phyloP scores from a whole-genome alignment of 1,140 invertebrate genomes.

The Thaumetopoea pityocampa region DNA sequence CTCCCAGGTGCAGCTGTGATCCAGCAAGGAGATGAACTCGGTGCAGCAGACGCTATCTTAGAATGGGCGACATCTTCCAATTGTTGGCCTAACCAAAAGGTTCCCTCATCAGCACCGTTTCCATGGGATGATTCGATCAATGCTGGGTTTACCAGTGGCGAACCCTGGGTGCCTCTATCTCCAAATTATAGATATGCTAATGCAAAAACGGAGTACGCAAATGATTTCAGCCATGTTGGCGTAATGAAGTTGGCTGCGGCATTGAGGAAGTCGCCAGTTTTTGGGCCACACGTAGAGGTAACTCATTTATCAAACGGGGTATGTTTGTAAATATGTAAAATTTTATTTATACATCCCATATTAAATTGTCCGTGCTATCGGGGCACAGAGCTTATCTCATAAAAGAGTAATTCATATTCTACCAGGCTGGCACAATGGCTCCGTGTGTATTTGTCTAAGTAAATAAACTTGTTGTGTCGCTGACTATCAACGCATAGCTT shows the following conservation, averaged over 20 bases:
- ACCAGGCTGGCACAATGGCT: too few species aligned
- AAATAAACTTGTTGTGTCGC: too few species aligned
- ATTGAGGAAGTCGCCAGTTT: slow-evolving; percentile 55
- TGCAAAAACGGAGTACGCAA: slow-evolving; percentile 68
- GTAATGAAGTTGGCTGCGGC: slow-evolving; percentile 49
- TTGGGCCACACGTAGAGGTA: slow-evolving; percentile 58
- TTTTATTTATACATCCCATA: too few species aligned
- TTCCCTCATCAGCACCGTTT: slow-evolving; percentile 78
- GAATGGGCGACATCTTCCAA: slow-evolving; percentile 39
- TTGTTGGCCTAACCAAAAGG: slow-evolving; percentile 40
- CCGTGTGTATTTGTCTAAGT: too few species aligned
- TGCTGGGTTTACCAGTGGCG: slow-evolving; percentile 74
- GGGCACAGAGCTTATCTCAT: too few species aligned
- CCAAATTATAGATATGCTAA: slow-evolving; percentile 76
- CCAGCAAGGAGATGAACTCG: slow-evolving; percentile 86
- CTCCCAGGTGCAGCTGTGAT: slow-evolving; percentile 80
- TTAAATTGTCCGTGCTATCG: too few species aligned
- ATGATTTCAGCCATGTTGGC: slow-evolving; percentile 52
- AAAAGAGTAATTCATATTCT: too few species aligned
- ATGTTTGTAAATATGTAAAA: too few species aligned
- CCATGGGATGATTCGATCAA: slow-evolving; percentile 81
- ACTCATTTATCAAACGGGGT: too few species aligned
- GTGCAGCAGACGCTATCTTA: slow-evolving; percentile 77
- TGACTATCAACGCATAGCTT: too few species aligned
- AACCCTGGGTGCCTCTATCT: slow-evolving; percentile 78